Evolutionary conservation across 2,888 invertebrate species (phyloP), one percentile per base, ranked within the genome.

Genomic region (Aquatica leii): DNA sequence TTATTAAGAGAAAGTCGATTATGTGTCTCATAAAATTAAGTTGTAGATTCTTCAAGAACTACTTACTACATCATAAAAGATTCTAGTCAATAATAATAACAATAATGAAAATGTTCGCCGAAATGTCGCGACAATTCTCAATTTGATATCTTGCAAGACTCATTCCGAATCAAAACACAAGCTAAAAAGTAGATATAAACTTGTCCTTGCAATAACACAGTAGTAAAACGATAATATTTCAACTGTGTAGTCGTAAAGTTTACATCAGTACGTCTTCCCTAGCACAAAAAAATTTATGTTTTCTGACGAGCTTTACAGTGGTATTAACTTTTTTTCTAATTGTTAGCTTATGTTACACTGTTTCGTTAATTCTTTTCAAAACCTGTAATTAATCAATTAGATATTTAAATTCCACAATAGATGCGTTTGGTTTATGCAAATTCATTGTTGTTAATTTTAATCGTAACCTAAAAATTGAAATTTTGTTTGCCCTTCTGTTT

Each of bases 221-320:
- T 69, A 70, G 69, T 76, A 75, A 76, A 76, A 74, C 74, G 66
- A 72, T 71, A 71, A 74, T 73, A 74, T 74, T 76, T 74, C 74
- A 73, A 74, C 74, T 75, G 74, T 72, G 72, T 69, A 69, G 69
- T 73, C 74, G 72, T 74, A 75, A 75, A 74, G 52, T 62, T 62
- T 62, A 56, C 62, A 62, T 62, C 62, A 35, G 49, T 57, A 60
- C 49, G 60, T 60, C 60, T 60, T 60, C 14, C 54, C 49, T 55
- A 46, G 18, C 34, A 55, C 60, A 60, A 24, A 60, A 60, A 60
- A 60, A 35, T 60, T 60, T 60, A 60, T 60, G 52, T 18, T 34
- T 52, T 18, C 46, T 46, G 43, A 52, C 52, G 21, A 53, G 35
- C 48, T 46, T 46, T 40, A 48, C 52, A 52, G 34, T 37, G 35